These are phyloP conservation scores for Eilema griseolum DNA, from an alignment of 2,888 invertebrate species.

Conservation along the genomic window DNA sequence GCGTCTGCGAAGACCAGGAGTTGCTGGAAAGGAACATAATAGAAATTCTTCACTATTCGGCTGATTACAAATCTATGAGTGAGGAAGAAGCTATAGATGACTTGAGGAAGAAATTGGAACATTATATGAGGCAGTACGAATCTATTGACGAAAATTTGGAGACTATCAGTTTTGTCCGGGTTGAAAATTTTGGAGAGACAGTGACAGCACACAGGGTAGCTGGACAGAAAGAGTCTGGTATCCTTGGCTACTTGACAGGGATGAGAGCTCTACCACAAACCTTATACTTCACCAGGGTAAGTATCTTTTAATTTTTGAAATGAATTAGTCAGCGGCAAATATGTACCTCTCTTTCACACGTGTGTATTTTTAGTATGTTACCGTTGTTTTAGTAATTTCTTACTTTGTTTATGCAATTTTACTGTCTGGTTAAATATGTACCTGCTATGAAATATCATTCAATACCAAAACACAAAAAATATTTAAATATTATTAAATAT, in stretches of 20 bases:
- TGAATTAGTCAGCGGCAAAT: not conserved
- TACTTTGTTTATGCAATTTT: too few species aligned
- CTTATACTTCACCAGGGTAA: constrained; percentile 95
- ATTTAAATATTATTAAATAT: too few species aligned
- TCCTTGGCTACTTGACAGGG: constrained; percentile 95
- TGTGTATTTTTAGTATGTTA: not conserved
- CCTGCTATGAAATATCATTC: too few species aligned
- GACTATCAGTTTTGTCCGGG: constrained; percentile 81
- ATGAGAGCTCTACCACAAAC: constrained; percentile 94
- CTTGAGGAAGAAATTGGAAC: constrained; percentile 92
- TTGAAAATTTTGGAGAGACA: constrained; percentile 88
- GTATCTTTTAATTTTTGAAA: constrained; percentile 58
- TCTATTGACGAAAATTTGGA: constrained; percentile 90
- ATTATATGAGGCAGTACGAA: constrained; percentile 94
- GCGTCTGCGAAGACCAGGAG: constrained; percentile 93
- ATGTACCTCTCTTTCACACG: not conserved
- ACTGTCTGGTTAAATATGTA: too few species aligned
- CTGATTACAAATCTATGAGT: constrained; percentile 94
- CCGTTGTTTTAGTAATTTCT: too few species aligned
- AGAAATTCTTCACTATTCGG: constrained; percentile 94
- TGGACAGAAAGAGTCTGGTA: constrained; percentile 93
- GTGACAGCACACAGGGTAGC: constrained; percentile 90
- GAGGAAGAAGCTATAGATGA: constrained; percentile 93
- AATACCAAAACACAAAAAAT: too few species aligned
- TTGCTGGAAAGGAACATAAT: constrained; percentile 82